Base-by-base conservation (phyloP, 92 coral and sea anemone species). In the Pocillopora meandrina region DNA sequence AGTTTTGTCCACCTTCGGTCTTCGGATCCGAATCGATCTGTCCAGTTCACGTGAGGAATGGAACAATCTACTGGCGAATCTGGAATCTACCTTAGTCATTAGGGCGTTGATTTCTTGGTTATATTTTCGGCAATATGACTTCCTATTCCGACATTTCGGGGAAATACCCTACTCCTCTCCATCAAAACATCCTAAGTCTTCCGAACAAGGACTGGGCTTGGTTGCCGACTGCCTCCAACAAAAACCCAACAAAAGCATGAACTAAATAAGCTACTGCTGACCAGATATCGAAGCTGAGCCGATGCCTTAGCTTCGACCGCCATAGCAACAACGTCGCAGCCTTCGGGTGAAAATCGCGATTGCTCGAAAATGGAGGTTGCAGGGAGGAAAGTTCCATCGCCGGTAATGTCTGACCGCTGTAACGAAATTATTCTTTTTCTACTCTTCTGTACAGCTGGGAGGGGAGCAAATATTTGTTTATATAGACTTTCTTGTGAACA, bases 351-450 rank as follows among this genome's bases (percentile, higher is more conserved):
- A 83, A 74, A 65, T 52, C 52, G 26, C 55, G 56, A n/a, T 3
- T 42, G 65, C 33, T 12, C 18, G 34, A 78, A 81, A 67, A 93
- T 93, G 97, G 93, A 90, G 61, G 85, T 93, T 56, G 78, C 90
- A n/a, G 91, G 87, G 6, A 82, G 91, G 34, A 91, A 87, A 66
- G 83, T 93, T 19, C 95, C 85, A 1, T 93, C 97, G 17, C 95
- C 97, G 95, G 97, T 93, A 91, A 89, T 61, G 59, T 0, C 18
- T 33, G 63, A 18, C 8, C 8, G 3, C 42, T 74, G 12, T 60
- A 8, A 35, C 16, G 13, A 14, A 19, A 60, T 36, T 61, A 9
- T 65, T 0, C 34, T 71, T 35, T 60, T 33, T 75, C 7, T 2
- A 7, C 23, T 42, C 61, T 0, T 76, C 21, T 61, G 55, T 58